Base-by-base conservation (phyloP, 2,797 vertebrate genomes). In the Siniperca obscura region DNA sequence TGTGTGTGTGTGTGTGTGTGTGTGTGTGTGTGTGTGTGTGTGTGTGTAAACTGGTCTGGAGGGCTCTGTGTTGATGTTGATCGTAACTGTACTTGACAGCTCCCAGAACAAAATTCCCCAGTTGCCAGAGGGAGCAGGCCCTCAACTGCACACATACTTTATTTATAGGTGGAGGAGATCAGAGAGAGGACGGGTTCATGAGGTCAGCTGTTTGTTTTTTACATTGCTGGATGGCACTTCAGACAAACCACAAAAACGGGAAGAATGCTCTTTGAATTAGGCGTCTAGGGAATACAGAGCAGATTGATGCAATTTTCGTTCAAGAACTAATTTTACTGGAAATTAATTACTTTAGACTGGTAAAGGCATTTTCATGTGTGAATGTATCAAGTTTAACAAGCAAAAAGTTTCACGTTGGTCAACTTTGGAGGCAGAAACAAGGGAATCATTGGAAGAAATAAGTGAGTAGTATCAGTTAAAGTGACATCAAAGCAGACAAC, bases 101-200 rank as follows among this genome's bases (percentile, higher is more conserved):
- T 89, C 86, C 83, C 91, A 93, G 91, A 88, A 91, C 89, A 89
- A 88, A 86, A 86, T 89, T 83, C 84, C 77, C 83, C 52, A 76
- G 76, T 84, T 80, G 80, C 87, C 74, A 84, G 82, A 86, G 85
- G 87, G 74, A 89, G 81, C 70, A 27, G 78, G 82, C 83, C 76
- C 81, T 89, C 86, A 72, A 25, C 80, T 87, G 77, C 82, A 82
- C 85, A 82, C 76, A 83, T 83, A 66, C 71, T 90, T 90, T 91
- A 92, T 92, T 92, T 88, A 88, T 92, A 91, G 87, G 86, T 84
- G 78, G 69, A 89, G 65, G 56, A 86, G 88, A 89, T 91, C 84
- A 78, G 74, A 80, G 48, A 56, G 67, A 80, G 76, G 60, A 38
- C 10, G 46, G 57, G 89, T 77, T 90, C 86, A 89, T 1, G 14